phyloP scores from a whole-genome alignment of 2,797 vertebrate species.

The Odontamblyopus lacepedii region DNA sequence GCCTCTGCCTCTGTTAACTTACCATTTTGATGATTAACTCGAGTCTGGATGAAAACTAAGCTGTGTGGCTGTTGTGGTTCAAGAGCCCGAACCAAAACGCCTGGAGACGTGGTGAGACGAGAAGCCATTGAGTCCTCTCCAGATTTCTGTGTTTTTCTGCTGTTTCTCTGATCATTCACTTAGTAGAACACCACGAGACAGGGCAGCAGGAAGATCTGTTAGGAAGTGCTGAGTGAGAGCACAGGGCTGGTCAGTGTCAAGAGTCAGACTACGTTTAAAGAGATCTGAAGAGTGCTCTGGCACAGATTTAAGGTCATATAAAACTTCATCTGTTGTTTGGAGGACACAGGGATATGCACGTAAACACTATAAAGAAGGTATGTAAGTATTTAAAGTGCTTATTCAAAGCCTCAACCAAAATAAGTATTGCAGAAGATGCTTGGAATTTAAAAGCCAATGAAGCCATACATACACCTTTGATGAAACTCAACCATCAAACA shows the following conservation, averaged over 20 bases:
- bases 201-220: constrained; percentile 65
- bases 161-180: constrained; percentile 68
- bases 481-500: neutral
- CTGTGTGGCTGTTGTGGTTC: constrained; percentile 63
- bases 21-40: constrained; percentile 37
- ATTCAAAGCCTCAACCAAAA: neutral
- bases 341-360: neutral
- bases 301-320: constrained; percentile 28
- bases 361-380: neutral
- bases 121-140: constrained; percentile 63
- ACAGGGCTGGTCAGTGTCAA: constrained; percentile 47
- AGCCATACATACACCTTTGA: neutral
- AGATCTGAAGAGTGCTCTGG: constrained; percentile 36
- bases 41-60: constrained; percentile 48
- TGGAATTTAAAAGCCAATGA: neutral
- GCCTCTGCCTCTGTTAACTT: constrained; percentile 55
- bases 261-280: constrained; percentile 47
- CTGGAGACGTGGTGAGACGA: constrained; percentile 54
- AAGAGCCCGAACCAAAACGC: constrained; percentile 55
- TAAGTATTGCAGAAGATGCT: neutral
- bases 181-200: constrained; percentile 62
- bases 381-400: neutral
- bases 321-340: neutral
- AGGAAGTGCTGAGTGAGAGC: constrained; percentile 62
- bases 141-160: constrained; percentile 48